These are phyloP conservation scores for Excalfactoria chinensis DNA, from an alignment of 2,113 vertebrate genomes.

Conservation along the genomic window DNA sequence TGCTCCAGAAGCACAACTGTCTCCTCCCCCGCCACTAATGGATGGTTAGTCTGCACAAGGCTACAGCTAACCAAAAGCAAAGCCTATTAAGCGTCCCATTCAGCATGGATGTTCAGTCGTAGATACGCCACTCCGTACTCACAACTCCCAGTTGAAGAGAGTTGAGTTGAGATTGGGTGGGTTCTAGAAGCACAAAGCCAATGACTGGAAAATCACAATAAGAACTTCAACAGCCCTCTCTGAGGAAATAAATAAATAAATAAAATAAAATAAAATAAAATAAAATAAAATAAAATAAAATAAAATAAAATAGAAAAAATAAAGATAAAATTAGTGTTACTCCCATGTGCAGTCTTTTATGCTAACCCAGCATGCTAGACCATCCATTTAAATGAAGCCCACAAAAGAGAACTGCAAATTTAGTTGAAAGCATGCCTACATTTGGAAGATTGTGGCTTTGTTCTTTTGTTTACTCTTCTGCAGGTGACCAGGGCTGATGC, in stretches of 20 bases:
- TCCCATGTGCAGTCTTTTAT: rapidly evolving
- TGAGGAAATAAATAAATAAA: neutral
- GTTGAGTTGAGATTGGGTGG: neutral
- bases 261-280: neutral
- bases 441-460: neutral
- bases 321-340: neutral
- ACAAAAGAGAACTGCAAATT: neutral
- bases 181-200: neutral
- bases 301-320: neutral
- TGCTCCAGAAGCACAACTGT: neutral
- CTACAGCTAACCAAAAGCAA: neutral
- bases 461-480: neutral
- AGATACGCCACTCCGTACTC: neutral
- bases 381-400: neutral
- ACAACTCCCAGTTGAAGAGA: neutral
- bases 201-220: neutral
- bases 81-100: rapidly evolving
- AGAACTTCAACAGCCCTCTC: neutral
- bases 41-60: neutral
- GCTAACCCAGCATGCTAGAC: neutral
- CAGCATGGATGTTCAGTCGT: neutral
- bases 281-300: neutral
- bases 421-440: neutral
- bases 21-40: neutral
- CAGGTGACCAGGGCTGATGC: neutral